Evolutionary conservation across 2,888 invertebrate genomes (phyloP), one percentile per base, ranked within the genome.

Genomic region (Tribolium freemani): DNA sequence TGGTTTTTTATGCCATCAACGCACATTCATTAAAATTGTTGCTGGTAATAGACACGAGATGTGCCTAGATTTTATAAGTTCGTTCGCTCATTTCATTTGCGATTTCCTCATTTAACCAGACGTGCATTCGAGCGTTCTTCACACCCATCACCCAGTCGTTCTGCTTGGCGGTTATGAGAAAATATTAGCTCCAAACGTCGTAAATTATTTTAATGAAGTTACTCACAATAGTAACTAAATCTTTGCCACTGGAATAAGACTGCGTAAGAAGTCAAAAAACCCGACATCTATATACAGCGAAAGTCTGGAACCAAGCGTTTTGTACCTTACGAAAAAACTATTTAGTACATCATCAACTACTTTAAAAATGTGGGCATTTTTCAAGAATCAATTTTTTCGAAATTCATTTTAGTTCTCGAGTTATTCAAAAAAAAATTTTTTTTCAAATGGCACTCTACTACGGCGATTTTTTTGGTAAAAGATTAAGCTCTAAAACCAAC

Each of bases 21-120:
- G 26, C 60, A 44, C 48, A 60, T 60, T 63, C 63, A 63, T 51
- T 63, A 63, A 63, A 63, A 51, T 51, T 51, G 51, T 63, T 60
- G 20, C n/a, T 53, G 26, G 21, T 48, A 13, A 48, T 48, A 48
- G 11, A 11, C 38, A n/a, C n/a, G 48, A 11, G 48, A 48, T 48
- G 48, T 48, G 48, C 38, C 8, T 11, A 53, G 26, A 31, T 38
- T 57, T 57, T 57, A 57, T 57, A 38, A 57, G 13, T 31, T 16
- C 38, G 31, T 31, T 57, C 38, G 11, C 30, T 38, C 56, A 9
- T 13, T 57, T 13, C 48, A 26, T 21, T 38, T 38, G 38, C 38
- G 38, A 38, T 38, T 38, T 38, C 38, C 38, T 38, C 9, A 26
- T 26, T 26, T 26, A 26, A 26, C 51, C 9, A 53, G 21, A 53